A percentile compares a stretch with the other conserved stretches of the same genome.
Conservation (phyloP, 2,888 invertebrate genomes). For the Tanytarsus gracilentus region DNA sequence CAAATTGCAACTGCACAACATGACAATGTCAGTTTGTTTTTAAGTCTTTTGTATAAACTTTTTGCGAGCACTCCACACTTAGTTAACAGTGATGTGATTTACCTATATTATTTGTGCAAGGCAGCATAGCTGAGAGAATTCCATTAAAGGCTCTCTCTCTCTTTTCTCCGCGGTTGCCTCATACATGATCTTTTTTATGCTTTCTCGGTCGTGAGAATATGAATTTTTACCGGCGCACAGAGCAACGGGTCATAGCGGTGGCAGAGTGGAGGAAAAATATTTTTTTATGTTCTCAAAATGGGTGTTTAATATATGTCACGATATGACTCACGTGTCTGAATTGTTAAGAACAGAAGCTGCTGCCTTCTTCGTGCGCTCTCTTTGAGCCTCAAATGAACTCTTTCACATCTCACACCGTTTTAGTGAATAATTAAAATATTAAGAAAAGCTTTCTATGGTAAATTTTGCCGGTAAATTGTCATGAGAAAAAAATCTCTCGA, state of each 20-base stretch:
- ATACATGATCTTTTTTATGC: background rate
- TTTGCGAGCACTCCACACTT: background rate
- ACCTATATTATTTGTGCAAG: background rate
- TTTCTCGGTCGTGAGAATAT: background rate
- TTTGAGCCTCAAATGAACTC: no score
- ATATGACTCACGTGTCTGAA: background rate
- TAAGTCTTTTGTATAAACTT: no score
- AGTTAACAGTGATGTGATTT: background rate
- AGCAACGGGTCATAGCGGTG: background rate
- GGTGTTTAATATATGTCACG: background rate
- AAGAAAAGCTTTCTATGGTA: background rate
- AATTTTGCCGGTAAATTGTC: background rate
- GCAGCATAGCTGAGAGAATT: background rate
- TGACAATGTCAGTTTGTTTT: background rate
- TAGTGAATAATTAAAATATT: background rate
- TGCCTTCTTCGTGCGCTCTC: background rate
- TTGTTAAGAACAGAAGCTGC: background rate
- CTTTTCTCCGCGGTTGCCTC: background rate
- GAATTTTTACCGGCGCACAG: background rate
- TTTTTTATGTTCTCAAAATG: background rate
- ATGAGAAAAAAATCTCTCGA: background rate
- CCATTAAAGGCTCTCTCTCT: background rate
- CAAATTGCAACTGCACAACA: background rate
- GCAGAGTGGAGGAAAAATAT: no score
- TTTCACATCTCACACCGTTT: no score